Base-by-base conservation (phyloP, 2,888 invertebrate species). In the Synanthedon andrenaeformis region DNA sequence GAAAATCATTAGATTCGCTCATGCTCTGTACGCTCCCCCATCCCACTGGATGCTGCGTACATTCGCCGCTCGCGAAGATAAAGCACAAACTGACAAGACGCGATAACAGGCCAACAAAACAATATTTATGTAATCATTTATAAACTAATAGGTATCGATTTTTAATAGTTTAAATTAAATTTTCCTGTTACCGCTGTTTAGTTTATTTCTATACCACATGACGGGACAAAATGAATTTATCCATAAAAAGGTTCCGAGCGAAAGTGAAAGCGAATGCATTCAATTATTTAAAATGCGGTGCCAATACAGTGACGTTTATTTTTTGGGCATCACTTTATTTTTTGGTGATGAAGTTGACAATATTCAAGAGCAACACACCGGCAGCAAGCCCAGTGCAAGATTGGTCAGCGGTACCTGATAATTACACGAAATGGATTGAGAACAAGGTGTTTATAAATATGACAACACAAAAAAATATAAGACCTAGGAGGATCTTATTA, bases 1-100 rank as follows among this genome's bases (percentile, higher is more conserved):
- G 82, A 85, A 23, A 87, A 88, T 88, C 88, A 72, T 81, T 88
- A 88, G 62, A 62, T 74, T 66, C 73, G 82, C 84, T 76, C 87
- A 87, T 87, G 88, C 88, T 71, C 88, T 59, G 82, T 84, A 52
- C 59, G 59, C 56, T 54, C 55, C 59, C 56, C 64, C 65, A 62
- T 58, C 62, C 61, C 41, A 65, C 53, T 56, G 78, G 84, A 83
- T 74, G 82, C 85, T 84, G 85, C 66, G 76, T 67, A 62, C 56
- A 57, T 57, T 6, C 13, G 14, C 13, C 45, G 45, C 14, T 45
- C 45, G 45, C 45, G 5, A 13, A 45, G 45, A 14, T 45, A 45
- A 35, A 35, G 10, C 35, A 35, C 35, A 19, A 19, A 50, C 19
- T 50, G 19, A 45, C 41, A 51, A n/a, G 11, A 51, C 41, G 14